Base-by-base conservation (phyloP, 2,113 vertebrate genomes). In the Antigone vipio region DNA sequence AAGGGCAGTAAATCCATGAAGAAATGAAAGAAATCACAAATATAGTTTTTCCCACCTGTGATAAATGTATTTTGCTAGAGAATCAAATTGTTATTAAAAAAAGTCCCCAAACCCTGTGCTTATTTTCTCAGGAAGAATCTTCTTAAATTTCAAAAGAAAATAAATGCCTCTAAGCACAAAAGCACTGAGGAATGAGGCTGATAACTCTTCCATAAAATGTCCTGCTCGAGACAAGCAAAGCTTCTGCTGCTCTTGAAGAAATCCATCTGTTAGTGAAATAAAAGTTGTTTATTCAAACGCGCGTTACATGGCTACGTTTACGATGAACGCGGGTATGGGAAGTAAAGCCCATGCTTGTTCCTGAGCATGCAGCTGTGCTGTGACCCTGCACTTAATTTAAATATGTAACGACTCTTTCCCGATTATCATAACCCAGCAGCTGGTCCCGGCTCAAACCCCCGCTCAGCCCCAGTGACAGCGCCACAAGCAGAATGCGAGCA, bases 341-440 rank as follows among this genome's bases (percentile, higher is more conserved):
- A n/a, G 29, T 16, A 24, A 32, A 72, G 32, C 42, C 59, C 17
- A 0, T 9, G 6, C 17, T 44, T 17, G 50, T 4, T 11, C 11
- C 42, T 27, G 59, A 23, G 9, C 5, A 1, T 3, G 42, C 22
- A 1, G 9, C 9, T 50, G 3, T 13, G 44, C 79, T 9, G 27
- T 15, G 18, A 21, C 22, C 30, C 55, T 3, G 7, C 2, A 0
- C 8, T 10, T 6, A 1, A 3, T 18, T 24, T 8, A 2, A 23
- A 2, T 3, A 1, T 1, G 6, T 0, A 3, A 8, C 0, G 9
- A 4, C 16, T 40, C 52, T 16, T 8, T 3, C 11, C 58, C 42
- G 29, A 0, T 12, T 12, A 0, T 2, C 23, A 2, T 17, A 23
- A 8, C 44, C 40, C 77, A 18, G 64, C 30, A 16, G 45, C 4